Base-by-base conservation (phyloP, 2,797 vertebrate genomes). In the Takifugu rubripes region DNA sequence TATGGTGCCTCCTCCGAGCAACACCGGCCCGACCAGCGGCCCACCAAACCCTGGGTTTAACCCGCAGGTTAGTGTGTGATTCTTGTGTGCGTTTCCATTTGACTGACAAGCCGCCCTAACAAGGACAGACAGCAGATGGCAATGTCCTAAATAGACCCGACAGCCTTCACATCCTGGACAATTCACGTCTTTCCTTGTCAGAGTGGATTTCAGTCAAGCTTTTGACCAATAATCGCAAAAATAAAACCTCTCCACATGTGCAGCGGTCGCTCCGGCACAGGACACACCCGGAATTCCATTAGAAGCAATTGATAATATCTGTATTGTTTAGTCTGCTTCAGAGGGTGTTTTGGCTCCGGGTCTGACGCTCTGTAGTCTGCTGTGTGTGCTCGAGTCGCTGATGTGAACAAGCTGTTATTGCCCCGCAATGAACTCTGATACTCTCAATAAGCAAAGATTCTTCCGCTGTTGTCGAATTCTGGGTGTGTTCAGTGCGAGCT, bases 241-340 rank as follows among this genome's bases (percentile, higher is more conserved):
- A 47, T 31, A 40, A 60, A 73, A 55, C 59, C 48, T 58, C 25
- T 77, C 57, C 58, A 60, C 43, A 16, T 16, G 56, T 33, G 65
- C 66, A 69, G n/a, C 69, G 48, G 66, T 72, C 54, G 74, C 67
- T 66, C 55, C 64, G 65, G 75, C 61, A 59, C 43, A 61, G 56
- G 52, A 56, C 5, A 4, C 58, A 45, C 59, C 36, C 44, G 56
- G 59, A 55, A 68, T 59, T 71, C 54, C 66, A 70, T 45, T 72
- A 57, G 43, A 61, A 54, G 43, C 40, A 15, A 44, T 24, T 46
- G 68, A 85, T 75, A 68, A 51, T 53, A 79, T 88, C 83, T 80
- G 21, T 63, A 59, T 59, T 90, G 90, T 90, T 92, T 90, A 90
- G 90, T 90, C 90, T 91, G 74, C 52, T 59, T 61, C 43, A 36